Evolutionary conservation across 92 coral and sea anemone genomes (phyloP).

Genomic region (Paramuricea clavata): DNA sequence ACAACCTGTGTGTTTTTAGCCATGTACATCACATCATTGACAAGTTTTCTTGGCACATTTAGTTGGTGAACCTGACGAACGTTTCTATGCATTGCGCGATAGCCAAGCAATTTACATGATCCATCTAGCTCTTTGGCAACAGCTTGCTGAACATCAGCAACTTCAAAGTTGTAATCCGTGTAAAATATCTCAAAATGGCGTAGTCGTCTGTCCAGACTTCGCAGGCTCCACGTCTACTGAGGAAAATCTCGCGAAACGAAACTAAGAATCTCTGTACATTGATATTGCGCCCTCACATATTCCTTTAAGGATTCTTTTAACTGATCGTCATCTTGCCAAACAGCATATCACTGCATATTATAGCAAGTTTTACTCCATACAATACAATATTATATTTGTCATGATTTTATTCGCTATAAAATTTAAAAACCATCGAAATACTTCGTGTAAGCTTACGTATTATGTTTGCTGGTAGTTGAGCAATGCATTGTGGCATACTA

Average conservation of each 20-base stretch:
- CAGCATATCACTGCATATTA: not conserved
- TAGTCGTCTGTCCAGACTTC: conserved; percentile 1
- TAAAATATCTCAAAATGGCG: not conserved
- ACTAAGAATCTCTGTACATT: not conserved
- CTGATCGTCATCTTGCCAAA: not conserved
- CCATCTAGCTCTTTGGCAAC: not conserved
- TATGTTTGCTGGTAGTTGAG: not conserved
- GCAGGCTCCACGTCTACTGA: conserved; percentile 1
- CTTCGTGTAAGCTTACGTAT: too few species aligned
- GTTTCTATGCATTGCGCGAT: too few species aligned
- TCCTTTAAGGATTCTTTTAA: conserved; percentile 3
- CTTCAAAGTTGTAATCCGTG: not conserved
- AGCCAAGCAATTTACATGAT: too few species aligned
- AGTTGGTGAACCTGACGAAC: too few species aligned
- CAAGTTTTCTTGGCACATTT: too few species aligned
- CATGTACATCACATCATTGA: too few species aligned
- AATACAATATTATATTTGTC: too few species aligned
- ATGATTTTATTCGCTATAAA: too few species aligned
- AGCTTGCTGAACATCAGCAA: conserved; percentile 2
- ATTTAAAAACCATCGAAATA: too few species aligned
- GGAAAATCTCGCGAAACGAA: conserved; percentile 20
- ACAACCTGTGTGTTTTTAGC: too few species aligned
- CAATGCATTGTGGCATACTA: too few species aligned
- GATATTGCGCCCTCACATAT: not conserved
- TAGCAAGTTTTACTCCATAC: too few species aligned